Conservation (phyloP, 2,113 vertebrate species). For the Microtus montanus region DNA sequence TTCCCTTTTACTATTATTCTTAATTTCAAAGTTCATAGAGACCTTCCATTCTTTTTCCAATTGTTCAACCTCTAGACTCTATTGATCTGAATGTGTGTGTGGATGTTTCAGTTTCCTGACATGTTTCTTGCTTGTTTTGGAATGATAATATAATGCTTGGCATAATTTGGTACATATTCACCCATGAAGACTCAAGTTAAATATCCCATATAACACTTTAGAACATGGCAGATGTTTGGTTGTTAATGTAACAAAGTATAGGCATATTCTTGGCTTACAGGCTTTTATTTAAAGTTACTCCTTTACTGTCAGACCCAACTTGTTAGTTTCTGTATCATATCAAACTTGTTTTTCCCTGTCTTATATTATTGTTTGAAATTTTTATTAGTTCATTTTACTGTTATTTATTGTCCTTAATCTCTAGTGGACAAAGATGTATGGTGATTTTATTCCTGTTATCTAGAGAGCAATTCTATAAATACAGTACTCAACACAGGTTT, state of each 20-base stretch:
- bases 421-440: neutral
- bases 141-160: neutral
- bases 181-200: neutral
- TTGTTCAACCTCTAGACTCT: neutral
- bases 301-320: neutral
- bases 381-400: neutral
- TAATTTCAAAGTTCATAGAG: neutral
- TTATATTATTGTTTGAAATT: neutral
- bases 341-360: neutral
- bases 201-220: neutral
- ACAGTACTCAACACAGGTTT: neutral
- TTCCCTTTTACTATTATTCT: neutral
- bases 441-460: neutral
- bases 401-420: neutral
- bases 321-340: neutral
- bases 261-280: neutral
- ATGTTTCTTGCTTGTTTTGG: neutral
- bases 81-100: neutral
- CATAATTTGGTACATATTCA: neutral
- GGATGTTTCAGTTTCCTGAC: neutral
- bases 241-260: neutral
- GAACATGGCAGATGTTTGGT: fast-evolving
- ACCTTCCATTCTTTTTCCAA: neutral
- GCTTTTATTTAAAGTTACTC: neutral
- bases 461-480: neutral